A percentile compares a stretch with the other conserved stretches of the same genome.
These are phyloP conservation scores for Sarcophaga caerulescens DNA, from an alignment of 2,888 invertebrate species.

Conservation along the genomic window DNA sequence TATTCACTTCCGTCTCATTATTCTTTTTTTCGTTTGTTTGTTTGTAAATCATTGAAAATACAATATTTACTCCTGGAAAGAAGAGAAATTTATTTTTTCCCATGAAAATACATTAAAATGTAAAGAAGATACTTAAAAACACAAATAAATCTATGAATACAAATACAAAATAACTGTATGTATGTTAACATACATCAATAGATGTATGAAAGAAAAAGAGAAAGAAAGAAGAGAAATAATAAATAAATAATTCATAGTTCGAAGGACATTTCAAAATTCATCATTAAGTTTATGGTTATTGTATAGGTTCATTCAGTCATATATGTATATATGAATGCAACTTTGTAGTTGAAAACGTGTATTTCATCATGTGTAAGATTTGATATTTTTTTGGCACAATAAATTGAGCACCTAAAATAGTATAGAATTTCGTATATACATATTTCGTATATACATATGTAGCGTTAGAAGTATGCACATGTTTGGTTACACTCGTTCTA, in stretches of 20 bases:
- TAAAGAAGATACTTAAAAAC: too few species aligned
- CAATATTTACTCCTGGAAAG: too few species aligned
- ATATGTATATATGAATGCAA: neutral
- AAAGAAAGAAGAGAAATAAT: neutral
- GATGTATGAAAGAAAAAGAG: neutral
- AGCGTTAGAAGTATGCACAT: constrained; percentile 45
- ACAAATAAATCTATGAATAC: too few species aligned
- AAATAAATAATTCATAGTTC: constrained; percentile 36
- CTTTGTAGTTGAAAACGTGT: neutral
- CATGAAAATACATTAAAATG: too few species aligned
- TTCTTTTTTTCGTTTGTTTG: too few species aligned
- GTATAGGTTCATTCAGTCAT: neutral
- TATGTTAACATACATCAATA: neutral
- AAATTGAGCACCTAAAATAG: constrained; percentile 6
- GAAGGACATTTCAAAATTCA: constrained; percentile 27
- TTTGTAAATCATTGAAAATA: too few species aligned
- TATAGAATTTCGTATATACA: too few species aligned
- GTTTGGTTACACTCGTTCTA: neutral
- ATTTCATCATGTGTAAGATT: constrained; percentile 56
- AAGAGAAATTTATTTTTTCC: too few species aligned
- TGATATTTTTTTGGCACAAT: constrained; percentile 57
- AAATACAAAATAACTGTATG: neutral
- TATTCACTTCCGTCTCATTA: too few species aligned
- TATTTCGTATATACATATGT: too few species aligned
- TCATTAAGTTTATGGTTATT: constrained; percentile 3